A percentile compares a stretch with the other conserved stretches of the same genome.
Evolutionary conservation across 2,113 vertebrate species (phyloP).

Genomic region (Prionailurus bengalensis): DNA sequence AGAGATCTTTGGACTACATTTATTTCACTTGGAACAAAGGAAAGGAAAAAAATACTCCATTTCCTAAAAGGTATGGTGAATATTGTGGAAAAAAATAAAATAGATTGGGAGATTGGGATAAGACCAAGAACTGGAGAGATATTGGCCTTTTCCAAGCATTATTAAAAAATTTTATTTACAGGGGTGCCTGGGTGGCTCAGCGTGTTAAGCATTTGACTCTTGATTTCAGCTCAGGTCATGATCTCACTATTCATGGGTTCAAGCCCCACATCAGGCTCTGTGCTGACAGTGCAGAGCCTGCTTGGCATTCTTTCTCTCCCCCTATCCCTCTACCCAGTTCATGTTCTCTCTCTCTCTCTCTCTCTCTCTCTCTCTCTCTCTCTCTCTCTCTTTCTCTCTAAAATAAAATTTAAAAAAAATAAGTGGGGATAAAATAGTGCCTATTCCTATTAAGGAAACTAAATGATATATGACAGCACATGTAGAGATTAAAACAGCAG

Average conservation of each 20-base stretch:
- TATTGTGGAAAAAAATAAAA: neutral
- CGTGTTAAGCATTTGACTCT: no score
- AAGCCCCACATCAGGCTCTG: no score
- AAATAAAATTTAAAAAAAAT: neutral
- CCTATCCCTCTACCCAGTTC: no score
- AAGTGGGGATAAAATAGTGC: neutral
- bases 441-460: neutral
- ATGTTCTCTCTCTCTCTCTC: no score
- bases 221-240: no score
- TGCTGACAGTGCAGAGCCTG: no score
- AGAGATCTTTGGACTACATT: neutral
- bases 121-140: neutral
- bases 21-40: slow-evolving; percentile 33
- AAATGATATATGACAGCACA: neutral
- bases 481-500: neutral
- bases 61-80: neutral
- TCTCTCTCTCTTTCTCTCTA: no score
- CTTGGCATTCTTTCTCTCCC: no score
- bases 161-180: neutral
- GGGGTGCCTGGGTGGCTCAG: no score
- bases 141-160: slow-evolving; percentile 8
- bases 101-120: neutral
- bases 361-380: no score
- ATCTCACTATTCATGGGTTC: no score
- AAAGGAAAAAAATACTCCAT: neutral